These are phyloP conservation scores for Chromoteleia sp. DNA, from an alignment of 2,888 invertebrate genomes.

Conservation along the genomic window DNA sequence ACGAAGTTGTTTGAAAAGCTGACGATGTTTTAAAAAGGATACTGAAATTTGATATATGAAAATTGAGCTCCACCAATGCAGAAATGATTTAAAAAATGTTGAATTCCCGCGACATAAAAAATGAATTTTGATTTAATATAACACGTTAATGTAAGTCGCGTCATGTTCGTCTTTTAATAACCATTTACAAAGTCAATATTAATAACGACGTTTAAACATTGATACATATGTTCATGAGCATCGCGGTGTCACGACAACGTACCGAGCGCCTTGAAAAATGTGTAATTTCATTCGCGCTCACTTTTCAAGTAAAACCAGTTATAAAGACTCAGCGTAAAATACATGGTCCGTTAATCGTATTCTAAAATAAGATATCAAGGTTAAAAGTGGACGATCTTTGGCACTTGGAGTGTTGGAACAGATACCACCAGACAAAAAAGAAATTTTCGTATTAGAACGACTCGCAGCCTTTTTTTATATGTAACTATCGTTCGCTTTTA, in stretches of 20 bases:
- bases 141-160: conserved; percentile 1
- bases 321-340: conserved; percentile 46
- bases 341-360: conserved; percentile 56
- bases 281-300: conserved; percentile 64
- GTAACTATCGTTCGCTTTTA: background rate
- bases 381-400: conserved; percentile 60
- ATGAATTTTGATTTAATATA: conserved; percentile 12
- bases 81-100: too few species aligned
- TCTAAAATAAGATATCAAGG: conserved; percentile 69
- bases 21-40: too few species aligned
- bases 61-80: too few species aligned
- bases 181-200: conserved; percentile 23
- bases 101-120: background rate
- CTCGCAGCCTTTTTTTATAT: conserved; percentile 12
- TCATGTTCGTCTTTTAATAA: conserved; percentile 20
- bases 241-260: conserved; percentile 20
- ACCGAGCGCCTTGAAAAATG: conserved; percentile 52
- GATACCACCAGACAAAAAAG: conserved; percentile 43
- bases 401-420: conserved; percentile 51
- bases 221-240: conserved; percentile 22
- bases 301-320: conserved; percentile 68
- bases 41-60: too few species aligned
- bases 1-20: too few species aligned
- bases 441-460: conserved; percentile 40
- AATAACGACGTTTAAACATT: conserved; percentile 30